Base-by-base conservation (phyloP, 2,888 invertebrate genomes). In the Caenorhabditis sp. region DNA sequence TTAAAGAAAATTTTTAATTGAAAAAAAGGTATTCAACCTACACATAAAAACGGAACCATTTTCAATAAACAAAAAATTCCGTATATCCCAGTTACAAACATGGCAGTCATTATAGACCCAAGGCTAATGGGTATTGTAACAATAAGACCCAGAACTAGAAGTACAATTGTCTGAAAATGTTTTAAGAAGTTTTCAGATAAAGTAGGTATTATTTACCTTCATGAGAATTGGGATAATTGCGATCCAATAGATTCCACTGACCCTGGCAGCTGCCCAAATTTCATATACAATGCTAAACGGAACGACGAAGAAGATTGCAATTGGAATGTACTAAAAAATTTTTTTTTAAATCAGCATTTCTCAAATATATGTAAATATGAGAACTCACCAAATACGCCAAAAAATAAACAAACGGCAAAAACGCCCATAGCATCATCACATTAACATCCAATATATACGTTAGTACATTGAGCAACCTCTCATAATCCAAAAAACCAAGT, bases 401-500 rank as follows among this genome's bases (percentile, higher is more conserved):
- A n/a, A 74, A 49, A 54, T 68, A 69, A 27, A 70, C 60, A 27
- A 68, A 59, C 0, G 74, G 74, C 23, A 74, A 38, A 49, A 69
- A 27, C 0, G 70, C 31, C 63, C 61, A 62, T 14, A 74, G 62
- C n/a, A 64, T 27, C 7, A 74, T 26, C 12, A 74, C 56, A 43
- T 69, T 67, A 21, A 74, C 64, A 50, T 74, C 70, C 23, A 70
- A 58, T 12, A 63, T 20, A 27, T 67, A 49, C 20, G 56, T 59
- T 26, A 74, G 26, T 1, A 56, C 53, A 12, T 57, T 50, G 25
- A 74, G 50, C 21, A 69, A 21, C 0, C 64, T 57, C 49, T 66
- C 67, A 20, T 61, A 70, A 53, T 74, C 74, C 3, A 49, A 52
- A 54, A 67, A 74, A 14, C 74, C 74, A 21, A 74, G 59, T 26